A percentile compares a stretch with the other conserved stretches of the same genome.
These are phyloP conservation scores for Lycocerus yunnanus DNA, from an alignment of 2,888 invertebrate species.

Conservation along the genomic window DNA sequence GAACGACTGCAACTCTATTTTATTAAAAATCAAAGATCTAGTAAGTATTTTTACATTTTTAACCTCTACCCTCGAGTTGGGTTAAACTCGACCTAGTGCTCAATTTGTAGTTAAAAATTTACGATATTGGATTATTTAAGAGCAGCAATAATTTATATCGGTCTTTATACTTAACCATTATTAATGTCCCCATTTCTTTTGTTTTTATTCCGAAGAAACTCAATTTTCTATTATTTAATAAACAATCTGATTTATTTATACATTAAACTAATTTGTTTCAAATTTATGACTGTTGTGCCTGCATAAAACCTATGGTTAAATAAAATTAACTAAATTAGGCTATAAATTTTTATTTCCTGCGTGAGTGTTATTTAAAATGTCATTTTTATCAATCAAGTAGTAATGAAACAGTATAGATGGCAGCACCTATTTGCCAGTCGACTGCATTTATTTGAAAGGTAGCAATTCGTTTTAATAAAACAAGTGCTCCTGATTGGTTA, in stretches of 20 bases:
- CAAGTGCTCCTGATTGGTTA: no score
- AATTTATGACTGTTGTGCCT: background rate
- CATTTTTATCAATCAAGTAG: no score
- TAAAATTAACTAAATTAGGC: background rate
- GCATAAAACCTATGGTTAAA: background rate
- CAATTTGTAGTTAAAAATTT: background rate
- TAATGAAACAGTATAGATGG: no score
- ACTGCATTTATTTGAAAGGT: no score
- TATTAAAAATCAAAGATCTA: conserved; percentile 99
- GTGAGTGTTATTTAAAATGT: background rate
- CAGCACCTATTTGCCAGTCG: no score
- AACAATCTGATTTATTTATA: background rate
- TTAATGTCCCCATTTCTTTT: background rate
- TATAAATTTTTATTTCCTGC: background rate
- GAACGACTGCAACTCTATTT: conserved; percentile 98
- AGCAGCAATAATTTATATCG: background rate
- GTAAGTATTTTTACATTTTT: conserved; percentile 72
- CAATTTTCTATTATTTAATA: background rate
- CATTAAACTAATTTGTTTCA: background rate
- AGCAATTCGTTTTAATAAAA: no score
- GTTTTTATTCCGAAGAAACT: background rate
- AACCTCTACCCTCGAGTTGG: background rate
- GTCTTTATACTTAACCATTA: background rate
- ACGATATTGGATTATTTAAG: background rate
- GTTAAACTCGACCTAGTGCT: background rate